These are phyloP conservation scores for Sebastes umbrosus DNA, from an alignment of 2,797 vertebrate species.

Conservation along the genomic window DNA sequence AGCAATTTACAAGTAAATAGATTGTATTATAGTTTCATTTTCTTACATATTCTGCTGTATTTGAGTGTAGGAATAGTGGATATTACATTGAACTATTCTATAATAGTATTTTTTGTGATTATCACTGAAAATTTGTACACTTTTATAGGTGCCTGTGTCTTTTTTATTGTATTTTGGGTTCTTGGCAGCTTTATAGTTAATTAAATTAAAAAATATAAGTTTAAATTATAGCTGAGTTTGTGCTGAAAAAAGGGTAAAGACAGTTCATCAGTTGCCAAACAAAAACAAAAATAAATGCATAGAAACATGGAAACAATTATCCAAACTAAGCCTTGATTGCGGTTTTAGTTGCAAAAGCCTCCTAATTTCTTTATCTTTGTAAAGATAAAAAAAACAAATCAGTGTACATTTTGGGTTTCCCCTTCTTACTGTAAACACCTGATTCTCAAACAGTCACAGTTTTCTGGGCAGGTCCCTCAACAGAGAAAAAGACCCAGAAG, in stretches of 20 bases:
- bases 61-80: neutral
- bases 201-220: neutral
- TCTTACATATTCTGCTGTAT: neutral
- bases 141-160: neutral
- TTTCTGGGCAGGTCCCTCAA: neutral
- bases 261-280: too few relatives aligned
- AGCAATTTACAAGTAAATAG: neutral
- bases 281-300: neutral
- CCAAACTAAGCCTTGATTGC: neutral
- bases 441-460: conserved; percentile 9
- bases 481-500: conserved; percentile 25
- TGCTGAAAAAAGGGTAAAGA: neutral
- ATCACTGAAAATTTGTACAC: neutral
- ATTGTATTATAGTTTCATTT: neutral
- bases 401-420: conserved; percentile 3
- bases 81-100: neutral
- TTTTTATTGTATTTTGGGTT: neutral
- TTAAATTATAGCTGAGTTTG: neutral
- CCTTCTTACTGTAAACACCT: conserved; percentile 7
- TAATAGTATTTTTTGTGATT: neutral
- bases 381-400: neutral
- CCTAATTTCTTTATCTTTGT: neutral
- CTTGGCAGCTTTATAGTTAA: neutral
- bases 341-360: neutral
- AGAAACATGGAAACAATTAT: neutral